Conservation (phyloP, 2,113 vertebrate genomes). For the Vicugna pacos region DNA sequence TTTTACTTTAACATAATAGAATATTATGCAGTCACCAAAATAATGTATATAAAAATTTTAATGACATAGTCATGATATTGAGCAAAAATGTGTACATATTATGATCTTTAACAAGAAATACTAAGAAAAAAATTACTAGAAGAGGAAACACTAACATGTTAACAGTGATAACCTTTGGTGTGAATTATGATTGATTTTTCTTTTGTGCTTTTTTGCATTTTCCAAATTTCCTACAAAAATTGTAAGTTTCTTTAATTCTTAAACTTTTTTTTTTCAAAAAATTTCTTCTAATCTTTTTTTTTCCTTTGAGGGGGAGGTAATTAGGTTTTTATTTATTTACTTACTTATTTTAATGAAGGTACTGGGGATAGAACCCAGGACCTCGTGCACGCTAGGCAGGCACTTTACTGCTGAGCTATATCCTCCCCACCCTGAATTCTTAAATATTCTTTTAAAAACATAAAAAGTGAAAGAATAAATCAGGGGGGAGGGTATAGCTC, state of each 20-base stretch:
- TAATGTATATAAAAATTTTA: constrained; percentile 3
- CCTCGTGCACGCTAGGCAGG: too few relatives aligned
- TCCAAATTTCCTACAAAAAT: background rate
- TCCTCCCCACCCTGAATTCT: background rate
- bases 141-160: background rate
- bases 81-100: background rate
- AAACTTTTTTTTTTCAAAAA: too few relatives aligned
- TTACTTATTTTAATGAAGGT: too few relatives aligned
- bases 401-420: too few relatives aligned
- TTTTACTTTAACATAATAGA: background rate
- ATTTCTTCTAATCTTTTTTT: too few relatives aligned
- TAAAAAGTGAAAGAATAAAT: background rate
- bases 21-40: constrained; percentile 9
- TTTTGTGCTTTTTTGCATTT: constrained; percentile 25
- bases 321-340: too few relatives aligned
- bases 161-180: background rate
- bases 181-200: background rate
- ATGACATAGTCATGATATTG: background rate
- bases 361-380: too few relatives aligned
- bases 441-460: background rate
- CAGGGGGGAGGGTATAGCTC: background rate
- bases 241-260: background rate
- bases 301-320: too few relatives aligned
- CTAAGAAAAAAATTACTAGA: background rate
- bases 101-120: background rate